phyloP scores from a whole-genome alignment of 2,888 invertebrate species.

The Drosophila recens region DNA sequence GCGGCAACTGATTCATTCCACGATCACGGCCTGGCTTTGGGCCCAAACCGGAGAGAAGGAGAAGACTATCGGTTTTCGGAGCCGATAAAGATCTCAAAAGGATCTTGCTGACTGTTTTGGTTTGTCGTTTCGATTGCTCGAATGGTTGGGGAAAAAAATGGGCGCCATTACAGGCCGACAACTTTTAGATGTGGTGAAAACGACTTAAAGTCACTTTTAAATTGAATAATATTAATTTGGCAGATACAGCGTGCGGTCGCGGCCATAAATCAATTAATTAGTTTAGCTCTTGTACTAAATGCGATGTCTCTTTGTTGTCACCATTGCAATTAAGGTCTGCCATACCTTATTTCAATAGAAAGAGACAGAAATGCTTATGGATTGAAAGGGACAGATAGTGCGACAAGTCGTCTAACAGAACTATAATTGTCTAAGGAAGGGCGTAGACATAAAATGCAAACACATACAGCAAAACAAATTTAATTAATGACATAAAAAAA shows the following conservation, averaged over 20 bases:
- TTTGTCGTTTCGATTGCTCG: constrained; percentile 35
- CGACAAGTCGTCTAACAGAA: constrained; percentile 60
- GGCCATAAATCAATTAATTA: constrained; percentile 83
- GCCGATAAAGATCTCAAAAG: constrained; percentile 84
- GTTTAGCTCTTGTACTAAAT: constrained; percentile 62
- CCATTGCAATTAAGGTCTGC: constrained; percentile 34
- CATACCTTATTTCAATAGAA: constrained; percentile 5
- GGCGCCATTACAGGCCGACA: constrained; percentile 82
- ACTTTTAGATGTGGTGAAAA: constrained; percentile 85
- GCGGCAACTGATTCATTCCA: constrained; percentile 76
- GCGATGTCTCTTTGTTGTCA: constrained; percentile 30
- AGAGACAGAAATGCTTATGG: background rate
- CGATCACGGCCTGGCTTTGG: constrained; percentile 28
- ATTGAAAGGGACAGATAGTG: background rate
- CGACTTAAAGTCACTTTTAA: constrained; percentile 83
- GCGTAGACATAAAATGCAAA: constrained; percentile 61
- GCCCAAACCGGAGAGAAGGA: constrained; percentile 26
- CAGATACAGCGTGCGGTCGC: constrained; percentile 81
- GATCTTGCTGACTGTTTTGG: constrained; percentile 81
- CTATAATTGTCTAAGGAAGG: constrained; percentile 73
- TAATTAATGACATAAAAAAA: constrained; percentile 64
- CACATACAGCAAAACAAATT: constrained; percentile 66
- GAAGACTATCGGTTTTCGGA: constrained; percentile 66
- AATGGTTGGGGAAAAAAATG: constrained; percentile 70
- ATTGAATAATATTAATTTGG: constrained; percentile 83